A percentile compares a stretch with the other conserved stretches of the same genome.
Conservation (phyloP, 2,888 invertebrate genomes). For the Mesoligia furuncula region DNA sequence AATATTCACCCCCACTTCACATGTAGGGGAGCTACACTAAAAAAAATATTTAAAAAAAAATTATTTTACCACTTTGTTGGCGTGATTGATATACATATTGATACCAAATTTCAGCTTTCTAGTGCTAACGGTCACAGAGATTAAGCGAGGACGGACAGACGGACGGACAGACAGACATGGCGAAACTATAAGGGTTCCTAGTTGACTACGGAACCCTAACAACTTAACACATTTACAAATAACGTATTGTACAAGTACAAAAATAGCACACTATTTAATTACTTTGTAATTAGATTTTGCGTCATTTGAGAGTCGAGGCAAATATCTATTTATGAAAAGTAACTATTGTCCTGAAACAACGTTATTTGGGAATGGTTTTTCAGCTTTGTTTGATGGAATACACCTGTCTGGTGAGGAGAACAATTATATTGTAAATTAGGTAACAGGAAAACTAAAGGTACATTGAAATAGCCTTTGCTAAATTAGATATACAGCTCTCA, state of each 20-base stretch:
- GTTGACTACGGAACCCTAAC: no score
- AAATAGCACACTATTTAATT: slow-evolving; percentile 55
- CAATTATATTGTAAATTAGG: not conserved
- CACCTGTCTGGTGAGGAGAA: not conserved
- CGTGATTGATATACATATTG: no score
- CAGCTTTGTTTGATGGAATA: slow-evolving; percentile 14
- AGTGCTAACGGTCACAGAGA: no score
- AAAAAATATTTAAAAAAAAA: no score
- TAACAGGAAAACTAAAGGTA: slow-evolving; percentile 20
- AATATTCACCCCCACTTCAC: no score
- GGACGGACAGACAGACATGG: no score
- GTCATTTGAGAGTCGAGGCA: slow-evolving; percentile 35
- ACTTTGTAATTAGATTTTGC: slow-evolving; percentile 47
- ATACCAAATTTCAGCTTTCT: no score
- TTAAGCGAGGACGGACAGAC: no score
- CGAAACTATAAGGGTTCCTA: no score
- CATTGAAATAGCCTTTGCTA: slow-evolving; percentile 6
- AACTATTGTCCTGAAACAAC: slow-evolving; percentile 17
- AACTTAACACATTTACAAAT: slow-evolving; percentile 52
- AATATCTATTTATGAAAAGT: slow-evolving; percentile 46
- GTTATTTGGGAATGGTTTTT: slow-evolving; percentile 27
- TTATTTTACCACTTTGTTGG: no score
- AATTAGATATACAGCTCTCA: slow-evolving; percentile 1
- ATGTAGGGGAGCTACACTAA: no score
- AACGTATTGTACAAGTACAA: slow-evolving; percentile 42